Evolutionary conservation across 2,888 invertebrate species (phyloP).

Genomic region (Pterobdella sp.): DNA sequence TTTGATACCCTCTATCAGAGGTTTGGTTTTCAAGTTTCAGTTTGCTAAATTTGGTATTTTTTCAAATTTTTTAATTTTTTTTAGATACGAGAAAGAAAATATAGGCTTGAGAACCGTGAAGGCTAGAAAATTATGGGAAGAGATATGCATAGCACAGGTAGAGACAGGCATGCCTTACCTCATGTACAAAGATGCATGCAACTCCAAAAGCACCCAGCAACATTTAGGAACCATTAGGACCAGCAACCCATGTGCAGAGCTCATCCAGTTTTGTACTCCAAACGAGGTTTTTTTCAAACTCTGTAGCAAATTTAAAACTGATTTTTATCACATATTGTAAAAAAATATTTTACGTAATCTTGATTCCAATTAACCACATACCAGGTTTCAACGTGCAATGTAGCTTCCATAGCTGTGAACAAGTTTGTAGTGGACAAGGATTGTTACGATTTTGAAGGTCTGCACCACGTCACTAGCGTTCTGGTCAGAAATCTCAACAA

Average conservation of each 20-base stretch:
- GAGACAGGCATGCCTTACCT: slow-evolving; percentile 98
- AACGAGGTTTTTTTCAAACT: too few species aligned
- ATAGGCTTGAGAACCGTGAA: slow-evolving; percentile 54
- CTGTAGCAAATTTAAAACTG: too few species aligned
- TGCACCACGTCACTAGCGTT: slow-evolving; percentile 80
- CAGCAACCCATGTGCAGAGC: slow-evolving; percentile 94
- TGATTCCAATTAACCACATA: neutral
- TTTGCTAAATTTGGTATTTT: too few species aligned
- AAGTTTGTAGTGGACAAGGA: slow-evolving; percentile 71
- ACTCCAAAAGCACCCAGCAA: slow-evolving; percentile 91
- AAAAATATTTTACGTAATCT: neutral
- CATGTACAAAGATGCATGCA: slow-evolving; percentile 74
- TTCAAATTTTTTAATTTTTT: too few species aligned
- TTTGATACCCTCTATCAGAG: slow-evolving; percentile 78
- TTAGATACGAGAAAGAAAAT: slow-evolving; percentile 64
- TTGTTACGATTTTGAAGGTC: slow-evolving; percentile 75
- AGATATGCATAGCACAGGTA: slow-evolving; percentile 84
- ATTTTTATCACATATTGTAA: too few species aligned
- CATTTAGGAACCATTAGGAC: slow-evolving; percentile 96
- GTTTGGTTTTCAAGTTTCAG: too few species aligned
- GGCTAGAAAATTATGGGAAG: slow-evolving; percentile 82
- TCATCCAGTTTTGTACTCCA: slow-evolving; percentile 81
- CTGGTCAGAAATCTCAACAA: slow-evolving; percentile 85
- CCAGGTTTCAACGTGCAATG: slow-evolving; percentile 83
- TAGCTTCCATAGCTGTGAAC: slow-evolving; percentile 91